These are phyloP conservation scores for Campoplex capitator DNA, from an alignment of 2,888 invertebrate genomes.

Conservation along the genomic window DNA sequence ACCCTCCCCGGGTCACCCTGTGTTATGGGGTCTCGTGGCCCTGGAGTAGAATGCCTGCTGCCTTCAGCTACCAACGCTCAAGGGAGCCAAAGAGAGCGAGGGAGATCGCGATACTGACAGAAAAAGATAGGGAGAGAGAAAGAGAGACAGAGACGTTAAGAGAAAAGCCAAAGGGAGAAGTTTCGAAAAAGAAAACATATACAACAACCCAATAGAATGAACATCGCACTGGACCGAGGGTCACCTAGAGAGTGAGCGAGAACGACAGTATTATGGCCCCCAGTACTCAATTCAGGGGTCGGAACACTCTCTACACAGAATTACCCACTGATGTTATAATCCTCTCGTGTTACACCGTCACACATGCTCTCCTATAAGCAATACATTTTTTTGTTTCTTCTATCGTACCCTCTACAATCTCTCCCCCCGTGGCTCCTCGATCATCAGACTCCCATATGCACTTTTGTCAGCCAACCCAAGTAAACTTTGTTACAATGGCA, in stretches of 20 bases:
- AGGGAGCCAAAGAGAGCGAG: constrained; percentile 34
- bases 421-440: constrained; percentile 61
- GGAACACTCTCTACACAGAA: constrained; percentile 75
- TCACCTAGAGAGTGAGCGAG: constrained; percentile 39
- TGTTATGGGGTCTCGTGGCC: constrained; percentile 68
- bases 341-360: constrained; percentile 84
- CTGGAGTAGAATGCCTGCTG: constrained; percentile 65
- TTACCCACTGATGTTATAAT: constrained; percentile 84
- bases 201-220: constrained; percentile 82
- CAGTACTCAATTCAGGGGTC: constrained; percentile 65
- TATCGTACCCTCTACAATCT: constrained; percentile 8
- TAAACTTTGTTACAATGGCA: not conserved
- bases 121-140: constrained; percentile 36
- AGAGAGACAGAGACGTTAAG: constrained; percentile 12
- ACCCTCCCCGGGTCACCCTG: constrained; percentile 71
- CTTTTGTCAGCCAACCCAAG: constrained; percentile 75
- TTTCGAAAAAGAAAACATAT: constrained; percentile 80
- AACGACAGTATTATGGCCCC: constrained; percentile 41
- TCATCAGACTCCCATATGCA: constrained; percentile 76
- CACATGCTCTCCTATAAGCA: constrained; percentile 81
- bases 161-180: constrained; percentile 64
- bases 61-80: constrained; percentile 43
- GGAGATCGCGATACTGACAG: constrained; percentile 40
- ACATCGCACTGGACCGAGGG: constrained; percentile 77
- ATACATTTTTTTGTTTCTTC: constrained; percentile 75